Conservation (phyloP, 2,888 invertebrate species). For the Sclerodermus sp. region DNA sequence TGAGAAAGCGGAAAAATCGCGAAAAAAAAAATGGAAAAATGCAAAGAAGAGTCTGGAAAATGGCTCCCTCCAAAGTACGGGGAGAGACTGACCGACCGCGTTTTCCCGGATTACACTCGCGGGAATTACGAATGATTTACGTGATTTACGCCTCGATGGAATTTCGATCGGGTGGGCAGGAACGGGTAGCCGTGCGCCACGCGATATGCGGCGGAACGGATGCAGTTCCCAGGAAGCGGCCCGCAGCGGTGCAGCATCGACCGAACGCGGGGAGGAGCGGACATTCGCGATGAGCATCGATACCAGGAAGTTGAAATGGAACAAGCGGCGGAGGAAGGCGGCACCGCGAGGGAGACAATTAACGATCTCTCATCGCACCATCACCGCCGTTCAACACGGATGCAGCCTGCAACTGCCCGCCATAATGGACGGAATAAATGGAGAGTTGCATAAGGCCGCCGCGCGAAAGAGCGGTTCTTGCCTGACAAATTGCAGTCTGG, state of each 20-base stretch:
- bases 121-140: not conserved
- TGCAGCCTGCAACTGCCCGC: slow-evolving; percentile 4
- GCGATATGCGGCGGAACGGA: not conserved
- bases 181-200: not conserved
- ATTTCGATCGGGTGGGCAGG: not conserved
- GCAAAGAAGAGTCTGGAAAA: no score
- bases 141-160: not conserved
- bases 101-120: no score
- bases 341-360: slow-evolving; percentile 25
- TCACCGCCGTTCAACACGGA: slow-evolving; percentile 13
- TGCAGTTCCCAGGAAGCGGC: not conserved
- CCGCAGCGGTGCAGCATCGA: no score
- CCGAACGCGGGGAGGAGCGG: not conserved
- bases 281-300: not conserved
- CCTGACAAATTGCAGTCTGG: no score
- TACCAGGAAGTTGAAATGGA: not conserved
- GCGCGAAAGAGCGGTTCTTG: not conserved
- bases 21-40: no score
- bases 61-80: no score
- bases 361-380: slow-evolving; percentile 30
- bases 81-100: no score
- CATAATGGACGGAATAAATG: not conserved
- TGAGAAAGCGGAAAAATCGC: no score
- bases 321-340: slow-evolving; percentile 10
- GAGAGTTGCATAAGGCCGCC: not conserved